These are phyloP conservation scores for Scaptodrosophila lebanonensis DNA, from an alignment of 1,140 invertebrate genomes.

Conservation along the genomic window DNA sequence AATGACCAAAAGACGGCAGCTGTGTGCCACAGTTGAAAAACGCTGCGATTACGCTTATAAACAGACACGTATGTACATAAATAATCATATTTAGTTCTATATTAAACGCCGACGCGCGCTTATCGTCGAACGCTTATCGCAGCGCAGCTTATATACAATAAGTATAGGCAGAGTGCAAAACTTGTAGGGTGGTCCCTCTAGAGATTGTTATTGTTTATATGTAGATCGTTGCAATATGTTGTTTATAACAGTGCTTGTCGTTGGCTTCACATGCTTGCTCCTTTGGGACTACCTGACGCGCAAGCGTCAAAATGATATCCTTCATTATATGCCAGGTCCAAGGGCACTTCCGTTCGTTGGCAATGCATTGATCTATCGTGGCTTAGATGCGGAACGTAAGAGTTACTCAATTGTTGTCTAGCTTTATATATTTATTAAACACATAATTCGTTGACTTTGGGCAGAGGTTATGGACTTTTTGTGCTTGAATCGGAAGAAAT, in stretches of 20 bases:
- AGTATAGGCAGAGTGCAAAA: too few species aligned
- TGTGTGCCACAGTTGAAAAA: too few species aligned
- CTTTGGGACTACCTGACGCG: constrained; percentile 51
- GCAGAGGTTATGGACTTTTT: constrained; percentile 47
- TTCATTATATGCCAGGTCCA: constrained; percentile 39
- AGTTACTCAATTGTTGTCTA: not conserved
- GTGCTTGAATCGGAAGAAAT: constrained; percentile 26
- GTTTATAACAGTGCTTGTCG: constrained; percentile 18
- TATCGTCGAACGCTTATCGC: too few species aligned
- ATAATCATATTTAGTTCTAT: too few species aligned
- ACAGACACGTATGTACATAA: too few species aligned
- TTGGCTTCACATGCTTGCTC: constrained; percentile 30
- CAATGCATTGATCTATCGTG: constrained; percentile 34
- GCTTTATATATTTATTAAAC: not conserved
- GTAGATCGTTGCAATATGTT: constrained; percentile 26
- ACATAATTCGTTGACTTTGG: not conserved
- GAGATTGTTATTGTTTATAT: constrained; percentile 1
- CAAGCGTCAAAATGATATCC: constrained; percentile 43
- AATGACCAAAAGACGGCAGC: too few species aligned
- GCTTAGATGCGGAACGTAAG: constrained; percentile 42
- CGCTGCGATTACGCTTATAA: too few species aligned
- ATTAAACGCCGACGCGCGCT: too few species aligned
- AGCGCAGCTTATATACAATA: too few species aligned
- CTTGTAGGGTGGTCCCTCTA: too few species aligned
- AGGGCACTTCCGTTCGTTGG: constrained; percentile 40